These are phyloP conservation scores for Thera britannica DNA, from an alignment of 2,888 invertebrate genomes.

Conservation along the genomic window DNA sequence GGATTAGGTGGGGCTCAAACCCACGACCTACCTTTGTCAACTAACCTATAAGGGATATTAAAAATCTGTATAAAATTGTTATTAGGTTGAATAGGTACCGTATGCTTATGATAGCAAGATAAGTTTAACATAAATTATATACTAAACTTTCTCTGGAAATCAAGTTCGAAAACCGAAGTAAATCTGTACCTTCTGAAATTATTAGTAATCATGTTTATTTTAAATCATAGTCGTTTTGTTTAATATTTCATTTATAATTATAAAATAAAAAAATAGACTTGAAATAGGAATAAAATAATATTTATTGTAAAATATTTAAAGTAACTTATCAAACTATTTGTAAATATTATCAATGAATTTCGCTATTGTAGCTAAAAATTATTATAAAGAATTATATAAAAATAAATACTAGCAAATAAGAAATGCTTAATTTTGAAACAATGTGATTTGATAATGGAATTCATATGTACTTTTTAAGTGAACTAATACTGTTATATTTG, in stretches of 20 bases:
- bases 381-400: slow-evolving; percentile 4
- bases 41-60: too few relatives aligned
- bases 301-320: slow-evolving; percentile 11
- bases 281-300: neutral
- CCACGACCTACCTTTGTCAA: too few relatives aligned
- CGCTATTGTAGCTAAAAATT: slow-evolving; percentile 29
- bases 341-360: slow-evolving; percentile 3
- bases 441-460: slow-evolving; percentile 19
- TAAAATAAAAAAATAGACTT: neutral
- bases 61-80: too few relatives aligned
- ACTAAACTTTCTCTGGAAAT: too few relatives aligned
- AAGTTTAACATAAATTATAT: too few relatives aligned
- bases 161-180: too few relatives aligned
- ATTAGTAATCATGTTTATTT: too few relatives aligned
- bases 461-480: neutral
- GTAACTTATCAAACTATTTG: slow-evolving; percentile 15
- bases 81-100: too few relatives aligned
- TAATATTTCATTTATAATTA: too few relatives aligned
- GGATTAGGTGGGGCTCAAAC: too few relatives aligned
- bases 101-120: too few relatives aligned
- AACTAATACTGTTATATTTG: slow-evolving; percentile 1
- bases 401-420: neutral
- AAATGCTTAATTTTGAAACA: slow-evolving; percentile 19
- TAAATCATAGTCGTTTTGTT: neutral
- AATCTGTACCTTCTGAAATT: too few relatives aligned